Evolutionary conservation across 2,888 invertebrate species (phyloP), one percentile per base, ranked within the genome.

Genomic region (Mythimna lalbum): DNA sequence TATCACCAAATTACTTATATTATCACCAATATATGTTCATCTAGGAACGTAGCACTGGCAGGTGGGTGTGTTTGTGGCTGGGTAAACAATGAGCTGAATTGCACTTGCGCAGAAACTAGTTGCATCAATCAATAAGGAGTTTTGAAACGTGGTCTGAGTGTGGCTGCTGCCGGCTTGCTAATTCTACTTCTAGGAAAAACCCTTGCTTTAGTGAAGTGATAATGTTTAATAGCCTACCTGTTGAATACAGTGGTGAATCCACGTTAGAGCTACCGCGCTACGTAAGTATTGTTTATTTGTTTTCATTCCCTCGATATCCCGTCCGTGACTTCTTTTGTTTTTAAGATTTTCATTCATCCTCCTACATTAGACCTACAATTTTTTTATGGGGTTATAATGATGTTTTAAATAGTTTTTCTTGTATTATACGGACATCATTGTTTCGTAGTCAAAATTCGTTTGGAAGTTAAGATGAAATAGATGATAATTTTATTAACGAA

Each of bases 51-150:
- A 43, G 56, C n/a, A 47, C 10, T n/a, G 1, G 50, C 27, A 31
- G 56, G 49, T 53, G 63, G 80, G 63, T 53, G 69, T 64, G 80
- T 64, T 50, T 17, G 23, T 12, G 47, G 43, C 52, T 50, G 19
- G 17, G 4, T 53, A 53, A 75, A 50, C 57, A 64, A 27, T 57
- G 50, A 23, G 43, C 47, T 60, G 59, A 61, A 69, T 57, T 81
- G 78, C 78, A 79, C 78, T 72, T 79, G 78, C 81, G 78, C 78
- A 79, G 72, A 53, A 77, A 68, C 19, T 33, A 36, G 39, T 21
- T 59, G 62, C 64, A 62, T 53, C 59, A 81, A 79, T 79, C 78
- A 77, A 81, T 79, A 76, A 60, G 49, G 27, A 56, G 52, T 53
- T 68, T 60, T 9, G 36, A 60, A 39, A 36, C 43, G 56, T 60